Evolutionary conservation across 2,797 vertebrate species (phyloP), one percentile per base, ranked within the genome.

Genomic region (Lutjanus argentimaculatus): DNA sequence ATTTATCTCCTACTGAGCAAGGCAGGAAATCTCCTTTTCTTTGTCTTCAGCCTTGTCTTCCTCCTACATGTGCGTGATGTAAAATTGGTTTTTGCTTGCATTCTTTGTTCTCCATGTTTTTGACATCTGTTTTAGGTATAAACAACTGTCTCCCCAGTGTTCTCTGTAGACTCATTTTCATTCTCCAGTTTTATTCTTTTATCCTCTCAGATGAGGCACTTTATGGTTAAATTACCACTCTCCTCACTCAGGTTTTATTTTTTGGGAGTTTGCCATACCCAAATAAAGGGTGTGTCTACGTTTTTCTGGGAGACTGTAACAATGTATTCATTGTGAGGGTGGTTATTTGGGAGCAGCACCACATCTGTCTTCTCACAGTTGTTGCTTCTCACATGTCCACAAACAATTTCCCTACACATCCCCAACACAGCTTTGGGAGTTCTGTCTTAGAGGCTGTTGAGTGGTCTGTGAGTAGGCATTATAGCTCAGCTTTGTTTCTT

Each of bases 1-100:
- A 36, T 68, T 83, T 70, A 63, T 81, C 51, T 77, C 59, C 63
- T 7, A 43, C 68, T 67, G 67, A 70, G 77, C 42, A 25, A 70
- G 66, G 43, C 56, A 72, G 51, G 14, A n/a, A 4, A 69, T 52
- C 57, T 78, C 21, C 17, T 49, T 73, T 0, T 25, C 25, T 67
- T 59, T 72, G 7, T 51, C 10, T 42, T 17, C 9, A 3, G 57
- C 58, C 53, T 67, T 22, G 10, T 56, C 11, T 16, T 49, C 8
- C 11, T 80, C 21, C 21, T 21, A 12, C 56, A 13, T 2, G 0
- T 49, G 55, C 77, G 64, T 80, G 45, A 80, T 83, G 69, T 65
- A 19, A 74, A 48, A 72, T 36, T 68, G 55, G 8, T 36, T 66
- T 48, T 15, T 53, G 59, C 63, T 79, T 64, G 12, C 0, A 17